These are phyloP conservation scores for Pararge aegeria DNA, from an alignment of 1,140 invertebrate genomes.

Conservation along the genomic window DNA sequence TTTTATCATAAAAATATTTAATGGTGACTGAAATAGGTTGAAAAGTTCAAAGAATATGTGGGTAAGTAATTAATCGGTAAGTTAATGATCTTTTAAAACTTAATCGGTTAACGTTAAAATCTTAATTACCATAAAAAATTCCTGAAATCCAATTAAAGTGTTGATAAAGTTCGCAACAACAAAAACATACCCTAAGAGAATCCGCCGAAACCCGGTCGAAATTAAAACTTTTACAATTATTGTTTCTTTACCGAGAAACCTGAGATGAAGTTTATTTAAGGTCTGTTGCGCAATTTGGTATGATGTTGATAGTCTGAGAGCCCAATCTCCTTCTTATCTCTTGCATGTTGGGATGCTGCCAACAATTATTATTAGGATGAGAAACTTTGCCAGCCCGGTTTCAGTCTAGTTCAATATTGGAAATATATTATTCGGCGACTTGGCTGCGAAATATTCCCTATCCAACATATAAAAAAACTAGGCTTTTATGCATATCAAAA, in stretches of 20 bases:
- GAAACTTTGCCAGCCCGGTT: too few relatives aligned
- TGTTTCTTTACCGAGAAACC: slow-evolving; percentile 36
- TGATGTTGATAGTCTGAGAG: slow-evolving; percentile 1
- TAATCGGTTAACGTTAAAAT: neutral
- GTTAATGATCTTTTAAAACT: neutral
- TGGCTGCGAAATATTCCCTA: too few relatives aligned
- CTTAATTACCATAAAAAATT: neutral
- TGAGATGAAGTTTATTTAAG: slow-evolving; percentile 34
- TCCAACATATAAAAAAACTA: too few relatives aligned
- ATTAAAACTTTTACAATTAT: slow-evolving; percentile 49
- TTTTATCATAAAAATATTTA: neutral
- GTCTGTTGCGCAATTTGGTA: slow-evolving; percentile 15
- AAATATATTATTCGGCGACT: too few relatives aligned
- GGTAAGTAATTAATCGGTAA: neutral
- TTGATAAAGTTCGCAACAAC: slow-evolving; percentile 2
- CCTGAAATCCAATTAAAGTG: neutral
- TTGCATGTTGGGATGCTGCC: too few relatives aligned
- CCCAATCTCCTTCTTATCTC: too few relatives aligned
- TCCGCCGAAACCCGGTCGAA: slow-evolving; percentile 29
- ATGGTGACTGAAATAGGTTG: too few relatives aligned
- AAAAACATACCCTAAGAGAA: slow-evolving; percentile 10
- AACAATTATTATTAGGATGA: too few relatives aligned
- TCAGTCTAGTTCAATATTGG: too few relatives aligned
- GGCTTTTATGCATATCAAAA: too few relatives aligned
- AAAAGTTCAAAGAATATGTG: too few relatives aligned